Conservation (phyloP, 2,797 vertebrate species). For the Cottoperca gobio region DNA sequence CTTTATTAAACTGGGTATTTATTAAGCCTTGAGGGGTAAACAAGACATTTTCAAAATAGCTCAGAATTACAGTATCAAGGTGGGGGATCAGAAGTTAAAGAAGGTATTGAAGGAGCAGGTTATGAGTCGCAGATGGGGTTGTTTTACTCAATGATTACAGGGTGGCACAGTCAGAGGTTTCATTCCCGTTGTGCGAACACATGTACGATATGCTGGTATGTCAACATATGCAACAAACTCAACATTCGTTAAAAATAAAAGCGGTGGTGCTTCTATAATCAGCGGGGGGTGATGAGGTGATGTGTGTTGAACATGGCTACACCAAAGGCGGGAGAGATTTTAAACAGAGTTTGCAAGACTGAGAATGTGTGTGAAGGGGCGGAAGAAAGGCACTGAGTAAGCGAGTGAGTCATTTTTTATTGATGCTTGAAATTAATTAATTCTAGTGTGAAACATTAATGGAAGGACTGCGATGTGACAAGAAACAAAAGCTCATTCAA, state of each 20-base stretch:
- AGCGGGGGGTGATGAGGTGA: conserved; percentile 7
- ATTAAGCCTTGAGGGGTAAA: conserved; percentile 43
- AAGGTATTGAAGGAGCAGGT: conserved; percentile 1
- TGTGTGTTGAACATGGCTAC: not conserved
- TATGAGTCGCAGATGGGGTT: conserved; percentile 49
- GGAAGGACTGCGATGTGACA: not conserved
- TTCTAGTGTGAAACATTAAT: conserved; percentile 13
- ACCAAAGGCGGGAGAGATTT: not conserved
- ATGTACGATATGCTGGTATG: not conserved
- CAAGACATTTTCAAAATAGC: conserved; percentile 28
- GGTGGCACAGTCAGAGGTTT: conserved; percentile 10
- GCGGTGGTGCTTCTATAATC: conserved; percentile 8
- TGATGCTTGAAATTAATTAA: conserved; percentile 36
- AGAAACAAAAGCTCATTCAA: not conserved
- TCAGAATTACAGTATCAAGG: not conserved
- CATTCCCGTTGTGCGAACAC: not conserved
- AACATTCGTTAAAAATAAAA: conserved; percentile 14
- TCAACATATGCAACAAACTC: conserved; percentile 19
- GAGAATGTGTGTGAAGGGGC: conserved; percentile 11
- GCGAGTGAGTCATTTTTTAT: conserved; percentile 41
- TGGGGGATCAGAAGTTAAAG: conserved; percentile 17
- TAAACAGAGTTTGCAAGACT: conserved; percentile 3
- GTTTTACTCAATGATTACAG: conserved; percentile 33
- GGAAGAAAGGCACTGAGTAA: conserved; percentile 38
- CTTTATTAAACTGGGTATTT: conserved; percentile 27